These are phyloP conservation scores for Sprattus sprattus DNA, from an alignment of 2,113 vertebrate species.

Conservation along the genomic window DNA sequence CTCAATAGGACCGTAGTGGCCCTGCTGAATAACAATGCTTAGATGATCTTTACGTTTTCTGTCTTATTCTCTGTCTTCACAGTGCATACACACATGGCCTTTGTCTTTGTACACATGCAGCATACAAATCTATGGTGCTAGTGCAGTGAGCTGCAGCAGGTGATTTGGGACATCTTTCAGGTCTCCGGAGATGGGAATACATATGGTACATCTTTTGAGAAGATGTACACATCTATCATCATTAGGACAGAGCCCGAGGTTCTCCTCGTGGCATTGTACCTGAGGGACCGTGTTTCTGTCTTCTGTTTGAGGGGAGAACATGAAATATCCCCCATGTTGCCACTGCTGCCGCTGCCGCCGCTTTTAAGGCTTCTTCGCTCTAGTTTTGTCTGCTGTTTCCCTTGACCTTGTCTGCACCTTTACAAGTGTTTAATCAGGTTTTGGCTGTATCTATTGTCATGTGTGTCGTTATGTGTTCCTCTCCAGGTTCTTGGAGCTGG, in stretches of 20 bases:
- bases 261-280: constrained; percentile 29
- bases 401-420: neutral
- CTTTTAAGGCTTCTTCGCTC: constrained; percentile 10
- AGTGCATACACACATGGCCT: constrained; percentile 25
- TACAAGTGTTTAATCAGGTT: neutral
- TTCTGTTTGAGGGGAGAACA: constrained; percentile 25
- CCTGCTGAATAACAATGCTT: constrained; percentile 57
- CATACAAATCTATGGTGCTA: constrained; percentile 26
- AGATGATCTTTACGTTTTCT: constrained; percentile 36
- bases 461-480: neutral
- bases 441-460: neutral
- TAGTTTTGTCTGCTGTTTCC: constrained; percentile 39
- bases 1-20: constrained; percentile 52
- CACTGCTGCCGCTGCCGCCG: neutral
- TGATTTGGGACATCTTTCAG: neutral
- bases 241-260: constrained; percentile 35
- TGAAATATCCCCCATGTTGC: constrained; percentile 23
- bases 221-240: constrained; percentile 44
- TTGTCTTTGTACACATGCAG: constrained; percentile 18
- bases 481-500: constrained; percentile 89
- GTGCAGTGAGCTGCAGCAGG: neutral
- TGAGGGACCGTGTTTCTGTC: constrained; percentile 20
- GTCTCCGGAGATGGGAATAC: constrained; percentile 45
- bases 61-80: constrained; percentile 16
- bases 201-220: constrained; percentile 18